Conservation (phyloP, 2,113 vertebrate genomes). For the Phyllostomus discolor region DNA sequence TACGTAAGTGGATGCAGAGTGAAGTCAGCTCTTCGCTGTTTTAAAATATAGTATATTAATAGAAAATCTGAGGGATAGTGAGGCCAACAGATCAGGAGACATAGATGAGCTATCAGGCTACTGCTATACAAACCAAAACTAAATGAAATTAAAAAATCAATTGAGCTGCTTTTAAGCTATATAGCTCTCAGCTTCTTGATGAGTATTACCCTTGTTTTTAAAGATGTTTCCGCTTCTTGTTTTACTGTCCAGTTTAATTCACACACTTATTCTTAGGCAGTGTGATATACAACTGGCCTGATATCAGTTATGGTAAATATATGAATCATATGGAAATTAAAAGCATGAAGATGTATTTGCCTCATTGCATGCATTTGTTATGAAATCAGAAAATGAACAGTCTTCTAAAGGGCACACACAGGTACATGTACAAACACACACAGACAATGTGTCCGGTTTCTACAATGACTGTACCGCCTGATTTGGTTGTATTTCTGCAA, state of each 20-base stretch:
- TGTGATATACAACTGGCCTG: neutral
- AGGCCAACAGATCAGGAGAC: neutral
- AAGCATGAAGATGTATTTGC: neutral
- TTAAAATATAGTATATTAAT: neutral
- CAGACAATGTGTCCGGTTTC: neutral
- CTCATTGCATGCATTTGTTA: neutral
- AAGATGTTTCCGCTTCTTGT: neutral
- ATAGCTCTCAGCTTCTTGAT: neutral
- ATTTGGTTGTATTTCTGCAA: neutral
- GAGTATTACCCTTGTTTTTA: neutral
- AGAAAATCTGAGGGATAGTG: neutral
- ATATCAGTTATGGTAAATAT: neutral
- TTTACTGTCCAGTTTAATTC: neutral
- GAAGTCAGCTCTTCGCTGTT: neutral
- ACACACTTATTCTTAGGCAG: neutral
- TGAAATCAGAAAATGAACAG: neutral
- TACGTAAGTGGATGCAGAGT: neutral
- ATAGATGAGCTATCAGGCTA: neutral
- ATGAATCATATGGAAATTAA: neutral
- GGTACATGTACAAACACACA: neutral
- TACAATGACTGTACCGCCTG: neutral
- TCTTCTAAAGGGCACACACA: neutral
- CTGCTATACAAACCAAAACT: neutral
- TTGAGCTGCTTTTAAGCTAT: neutral
- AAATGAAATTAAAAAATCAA: neutral